These are phyloP conservation scores for Magallana nippona DNA, from an alignment of 2,888 invertebrate species.

Conservation along the genomic window DNA sequence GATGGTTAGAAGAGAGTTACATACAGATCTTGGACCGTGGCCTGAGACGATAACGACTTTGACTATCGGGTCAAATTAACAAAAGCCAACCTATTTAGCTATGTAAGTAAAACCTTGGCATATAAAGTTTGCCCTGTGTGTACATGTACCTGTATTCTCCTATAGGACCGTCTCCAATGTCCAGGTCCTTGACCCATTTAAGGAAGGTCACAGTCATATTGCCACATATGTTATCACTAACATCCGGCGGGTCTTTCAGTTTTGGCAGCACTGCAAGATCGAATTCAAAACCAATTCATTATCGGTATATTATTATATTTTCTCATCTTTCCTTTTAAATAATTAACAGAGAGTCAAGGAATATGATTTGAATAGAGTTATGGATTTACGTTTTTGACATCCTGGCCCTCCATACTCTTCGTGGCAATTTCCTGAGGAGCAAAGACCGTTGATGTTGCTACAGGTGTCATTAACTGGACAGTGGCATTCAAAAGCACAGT, in stretches of 20 bases:
- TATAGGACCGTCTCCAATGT: conserved; percentile 69
- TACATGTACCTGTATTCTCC: conserved; percentile 40
- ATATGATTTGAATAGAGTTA: neutral
- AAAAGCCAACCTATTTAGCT: too few species aligned
- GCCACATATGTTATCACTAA: conserved; percentile 64
- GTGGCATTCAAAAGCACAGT: conserved; percentile 73
- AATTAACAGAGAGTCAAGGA: neutral
- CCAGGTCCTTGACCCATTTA: conserved; percentile 66
- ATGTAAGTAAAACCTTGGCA: too few species aligned
- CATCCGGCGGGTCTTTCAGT: conserved; percentile 61
- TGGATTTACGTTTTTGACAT: conserved; percentile 74
- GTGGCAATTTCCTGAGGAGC: conserved; percentile 68
- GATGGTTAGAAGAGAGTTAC: too few species aligned
- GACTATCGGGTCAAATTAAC: too few species aligned
- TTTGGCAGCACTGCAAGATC: conserved; percentile 63
- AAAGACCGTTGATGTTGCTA: conserved; percentile 72
- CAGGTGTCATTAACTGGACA: conserved; percentile 72
- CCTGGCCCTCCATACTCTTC: conserved; percentile 73
- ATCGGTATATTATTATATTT: too few species aligned
- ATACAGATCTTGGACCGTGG: too few species aligned
- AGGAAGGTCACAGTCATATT: conserved; percentile 67
- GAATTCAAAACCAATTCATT: neutral
- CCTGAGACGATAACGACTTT: too few species aligned
- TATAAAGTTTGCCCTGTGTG: too few species aligned
- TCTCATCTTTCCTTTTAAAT: neutral